Evolutionary conservation across 2,888 invertebrate genomes (phyloP).

Genomic region (Rotaria macrura): DNA sequence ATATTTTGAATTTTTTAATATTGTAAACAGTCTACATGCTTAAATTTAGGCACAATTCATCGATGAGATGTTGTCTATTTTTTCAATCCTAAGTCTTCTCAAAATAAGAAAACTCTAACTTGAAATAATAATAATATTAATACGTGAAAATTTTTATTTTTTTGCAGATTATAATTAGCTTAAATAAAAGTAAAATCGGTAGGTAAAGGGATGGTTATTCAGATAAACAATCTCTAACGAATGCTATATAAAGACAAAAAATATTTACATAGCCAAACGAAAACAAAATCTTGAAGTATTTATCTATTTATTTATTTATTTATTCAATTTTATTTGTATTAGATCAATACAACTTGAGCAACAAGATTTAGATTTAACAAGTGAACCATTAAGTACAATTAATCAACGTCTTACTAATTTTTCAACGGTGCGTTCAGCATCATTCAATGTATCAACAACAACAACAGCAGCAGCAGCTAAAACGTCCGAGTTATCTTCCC

Average conservation of each 20-base stretch:
- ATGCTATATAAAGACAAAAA: neutral
- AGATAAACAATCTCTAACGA: neutral
- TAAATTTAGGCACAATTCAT: too few species aligned
- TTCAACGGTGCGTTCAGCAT: neutral
- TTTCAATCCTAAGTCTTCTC: too few species aligned
- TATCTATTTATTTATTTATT: neutral
- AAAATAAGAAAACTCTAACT: too few species aligned
- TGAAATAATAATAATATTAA: too few species aligned
- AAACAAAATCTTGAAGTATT: too few species aligned
- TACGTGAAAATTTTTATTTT: neutral
- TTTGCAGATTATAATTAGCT: neutral
- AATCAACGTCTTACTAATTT: neutral
- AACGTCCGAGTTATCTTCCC: neutral
- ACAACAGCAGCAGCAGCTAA: too few species aligned
- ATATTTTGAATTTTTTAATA: too few species aligned
- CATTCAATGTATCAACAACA: neutral
- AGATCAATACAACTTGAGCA: neutral
- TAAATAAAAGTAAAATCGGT: neutral
- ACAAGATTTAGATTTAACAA: slow-evolving; percentile 13
- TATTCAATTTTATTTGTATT: neutral
- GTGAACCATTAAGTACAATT: slow-evolving; percentile 11
- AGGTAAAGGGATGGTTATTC: neutral
- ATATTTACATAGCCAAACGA: neutral
- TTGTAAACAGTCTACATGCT: too few species aligned
- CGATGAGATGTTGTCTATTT: too few species aligned